These are phyloP conservation scores for Plusia festucae DNA, from an alignment of 2,888 invertebrate species.

Conservation along the genomic window DNA sequence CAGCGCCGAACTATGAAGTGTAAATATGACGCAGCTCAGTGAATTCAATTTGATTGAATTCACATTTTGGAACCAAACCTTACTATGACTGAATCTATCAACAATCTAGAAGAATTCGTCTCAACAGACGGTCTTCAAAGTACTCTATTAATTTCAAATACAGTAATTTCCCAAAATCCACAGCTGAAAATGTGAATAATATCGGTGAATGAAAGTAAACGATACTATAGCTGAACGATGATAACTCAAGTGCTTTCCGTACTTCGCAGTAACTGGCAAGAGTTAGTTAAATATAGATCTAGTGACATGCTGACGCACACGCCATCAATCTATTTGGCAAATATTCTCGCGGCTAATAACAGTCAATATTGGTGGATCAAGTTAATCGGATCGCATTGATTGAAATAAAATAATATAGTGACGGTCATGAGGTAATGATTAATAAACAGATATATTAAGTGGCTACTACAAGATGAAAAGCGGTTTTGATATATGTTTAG, in stretches of 20 bases:
- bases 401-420: not conserved
- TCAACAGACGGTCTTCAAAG: not conserved
- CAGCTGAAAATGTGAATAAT: not conserved
- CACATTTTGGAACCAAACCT: too few species aligned
- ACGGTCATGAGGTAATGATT: not conserved
- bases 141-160: not conserved
- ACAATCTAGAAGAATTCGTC: not conserved
- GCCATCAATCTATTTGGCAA: conserved; percentile 6
- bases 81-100: not conserved
- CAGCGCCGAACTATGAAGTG: too few species aligned
- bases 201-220: not conserved
- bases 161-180: not conserved
- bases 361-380: conserved; percentile 1
- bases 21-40: not conserved
- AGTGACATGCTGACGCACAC: conserved; percentile 4
- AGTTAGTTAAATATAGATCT: not conserved
- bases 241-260: not conserved
- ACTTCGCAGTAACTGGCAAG: not conserved
- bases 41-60: not conserved
- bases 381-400: not conserved
- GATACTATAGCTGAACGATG: not conserved
- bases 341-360: conserved; percentile 4
- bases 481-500: too few species aligned
- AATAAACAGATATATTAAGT: not conserved
- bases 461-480: not conserved